phyloP scores from a whole-genome alignment of 1,140 invertebrate species.

The Euglossa dilemma region DNA sequence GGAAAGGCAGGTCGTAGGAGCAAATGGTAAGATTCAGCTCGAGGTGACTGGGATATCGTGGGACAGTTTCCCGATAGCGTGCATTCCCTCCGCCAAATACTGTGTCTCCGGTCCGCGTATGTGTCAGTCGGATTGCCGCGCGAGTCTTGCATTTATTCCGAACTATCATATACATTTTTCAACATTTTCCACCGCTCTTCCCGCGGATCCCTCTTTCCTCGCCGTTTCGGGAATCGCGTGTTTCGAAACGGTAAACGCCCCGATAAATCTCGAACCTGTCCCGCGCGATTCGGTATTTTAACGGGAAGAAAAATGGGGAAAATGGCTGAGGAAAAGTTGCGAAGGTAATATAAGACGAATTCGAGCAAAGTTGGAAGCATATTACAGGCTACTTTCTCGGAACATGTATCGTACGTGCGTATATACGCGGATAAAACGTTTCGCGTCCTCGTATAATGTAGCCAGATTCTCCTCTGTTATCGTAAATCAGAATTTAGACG shows the following conservation, averaged over 20 bases:
- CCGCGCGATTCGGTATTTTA: too few relatives aligned
- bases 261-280: neutral
- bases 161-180: neutral
- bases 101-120: slow-evolving; percentile 8
- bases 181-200: neutral
- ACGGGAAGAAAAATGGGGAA: neutral
- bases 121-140: neutral
- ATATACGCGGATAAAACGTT: too few relatives aligned
- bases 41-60: slow-evolving; percentile 61
- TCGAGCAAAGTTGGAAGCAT: too few relatives aligned
- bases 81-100: neutral
- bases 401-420: too few relatives aligned
- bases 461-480: too few relatives aligned
- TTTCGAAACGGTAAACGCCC: neutral
- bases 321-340: neutral
- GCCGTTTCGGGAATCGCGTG: neutral
- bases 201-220: neutral
- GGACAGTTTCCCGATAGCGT: slow-evolving; percentile 61
- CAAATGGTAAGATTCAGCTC: slow-evolving; percentile 46
- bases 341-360: neutral
- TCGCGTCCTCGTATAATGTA: too few relatives aligned
- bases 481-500: too few relatives aligned
- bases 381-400: too few relatives aligned
- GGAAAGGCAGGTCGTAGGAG: slow-evolving; percentile 21
- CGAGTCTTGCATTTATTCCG: neutral